Evolutionary conservation across 2,888 invertebrate genomes (phyloP), one percentile per base, ranked within the genome.

Genomic region (Andrena hattorfiana): DNA sequence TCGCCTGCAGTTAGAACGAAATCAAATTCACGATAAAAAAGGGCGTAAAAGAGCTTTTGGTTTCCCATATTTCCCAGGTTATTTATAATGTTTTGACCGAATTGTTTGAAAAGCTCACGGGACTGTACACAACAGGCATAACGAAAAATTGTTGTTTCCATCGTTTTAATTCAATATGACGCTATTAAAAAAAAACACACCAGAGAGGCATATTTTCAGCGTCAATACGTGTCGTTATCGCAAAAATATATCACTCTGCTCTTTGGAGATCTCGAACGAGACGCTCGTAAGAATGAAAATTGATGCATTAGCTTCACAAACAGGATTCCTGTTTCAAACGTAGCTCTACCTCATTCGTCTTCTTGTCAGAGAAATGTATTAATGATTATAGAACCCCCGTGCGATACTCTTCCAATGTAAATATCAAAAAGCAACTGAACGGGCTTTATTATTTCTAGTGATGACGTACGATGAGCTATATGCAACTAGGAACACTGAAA

Each of bases 201-300:
- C 32, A 4, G 10, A 28, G 10, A 35, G 20, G 66, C 49, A 60
- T 59, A 66, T 72, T 72, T 30, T 54, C 20, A 23, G 69, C 74
- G 66, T 71, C 28, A 66, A 84, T 71, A 49, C 35, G 7, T 6
- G 13, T 42, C 42, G 42, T 26, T 56, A 30, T 54, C 20, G 7
- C 23, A 23, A 30, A 59, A 67, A n/a, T 7, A 13, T 16, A 0
- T 13, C 56, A 70, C 26, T 4, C n/a, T 10, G 26, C 23, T n/a
- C 6, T 5, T 23, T 8, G 6, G 10, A 75, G 48, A 74, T 64
- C 23, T n/a, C 10, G 13, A 70, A 73, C 48, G 48, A 68, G 42
- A 23, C n/a, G 16, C 5, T 69, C 51, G 20, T 49, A 48, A 42
- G 32, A 60, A 8, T 23, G 63, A 10, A 20, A 69, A 26, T 10